Evolutionary conservation across 2,888 invertebrate genomes (phyloP), one percentile per base, ranked within the genome.

Genomic region (Clitarchus hookeri): DNA sequence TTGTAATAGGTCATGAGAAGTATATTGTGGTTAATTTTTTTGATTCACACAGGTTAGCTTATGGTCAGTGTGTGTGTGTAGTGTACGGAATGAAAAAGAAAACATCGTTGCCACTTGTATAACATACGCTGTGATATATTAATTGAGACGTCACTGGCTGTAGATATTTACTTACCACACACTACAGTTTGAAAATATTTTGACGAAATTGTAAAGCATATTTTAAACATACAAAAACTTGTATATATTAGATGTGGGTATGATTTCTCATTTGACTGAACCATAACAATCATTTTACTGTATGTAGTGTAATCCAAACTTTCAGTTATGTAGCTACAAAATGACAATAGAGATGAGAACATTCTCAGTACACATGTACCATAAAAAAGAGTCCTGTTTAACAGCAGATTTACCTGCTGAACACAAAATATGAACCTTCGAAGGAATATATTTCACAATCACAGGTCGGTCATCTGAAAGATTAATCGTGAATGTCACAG

Each of bases 61-160:
- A 65, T 65, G 65, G n/a, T n/a, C 16, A 19, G 65, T 65, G 65
- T 65, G 65, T 65, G n/a, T 65, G 65, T 65, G 65, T 65, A 65
- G n/a, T 65, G 16, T 65, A 65, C n/a, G 65, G 65, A 65, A 23
- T 65, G 65, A 65, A 65, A 23, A 65, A 65, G 0, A n/a, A 23
- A 23, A 19, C 65, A 23, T 65, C n/a, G 65, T 65, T 6, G 65
- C n/a, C 65, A 65, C 65, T 65, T 65, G 65, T 23, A 65, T 65
- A 23, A 65, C n/a, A 65, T 65, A 65, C 65, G 65, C 65, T 65
- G 65, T 65, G 65, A 65, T 65, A 65, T 65, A 65, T 65, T 65
- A 16, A 65, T 65, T 65, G 65, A 65, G 23, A 65, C 65, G 65
- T 65, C 65, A 65, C 65, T 65, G 65, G 65, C 65, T 65, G 23